Percentiles rank a stretch among this genome's conserved stretches.
These are phyloP conservation scores for Synanthedon tipuliformis DNA, from an alignment of 2,888 invertebrate genomes.

Conservation along the genomic window DNA sequence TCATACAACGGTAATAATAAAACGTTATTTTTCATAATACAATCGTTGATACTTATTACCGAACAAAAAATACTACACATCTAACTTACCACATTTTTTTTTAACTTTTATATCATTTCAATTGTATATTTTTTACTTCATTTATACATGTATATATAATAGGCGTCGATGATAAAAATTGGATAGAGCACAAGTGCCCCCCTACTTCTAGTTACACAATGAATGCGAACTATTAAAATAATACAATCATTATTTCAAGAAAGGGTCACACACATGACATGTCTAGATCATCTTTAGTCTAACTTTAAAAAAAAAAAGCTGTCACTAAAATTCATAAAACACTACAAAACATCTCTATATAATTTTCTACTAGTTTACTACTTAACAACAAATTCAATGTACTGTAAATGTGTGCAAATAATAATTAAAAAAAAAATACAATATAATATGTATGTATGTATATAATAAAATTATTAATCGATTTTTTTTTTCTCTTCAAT, in stretches of 20 bases:
- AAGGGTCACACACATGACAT: conserved; percentile 44
- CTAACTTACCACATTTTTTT: conserved; percentile 40
- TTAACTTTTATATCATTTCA: conserved; percentile 4
- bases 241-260: conserved; percentile 40
- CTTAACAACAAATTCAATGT: conserved; percentile 26
- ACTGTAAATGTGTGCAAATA: conserved; percentile 27
- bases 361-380: conserved; percentile 20
- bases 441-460: conserved; percentile 18
- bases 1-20: conserved; percentile 44
- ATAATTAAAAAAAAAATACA: conserved; percentile 25
- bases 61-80: conserved; percentile 45
- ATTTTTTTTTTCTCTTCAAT: too few species aligned
- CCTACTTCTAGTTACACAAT: background rate
- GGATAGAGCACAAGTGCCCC: background rate
- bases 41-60: conserved; percentile 36
- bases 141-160: too few species aligned
- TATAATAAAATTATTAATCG: conserved; percentile 58
- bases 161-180: too few species aligned
- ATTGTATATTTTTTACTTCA: too few species aligned
- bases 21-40: conserved; percentile 25
- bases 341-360: conserved; percentile 28
- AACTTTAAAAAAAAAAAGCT: conserved; percentile 38
- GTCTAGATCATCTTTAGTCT: conserved; percentile 14
- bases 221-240: conserved; percentile 34
- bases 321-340: conserved; percentile 29